Evolutionary conservation across 2,888 invertebrate species (phyloP).

Genomic region (Tetranychus truncatus): DNA sequence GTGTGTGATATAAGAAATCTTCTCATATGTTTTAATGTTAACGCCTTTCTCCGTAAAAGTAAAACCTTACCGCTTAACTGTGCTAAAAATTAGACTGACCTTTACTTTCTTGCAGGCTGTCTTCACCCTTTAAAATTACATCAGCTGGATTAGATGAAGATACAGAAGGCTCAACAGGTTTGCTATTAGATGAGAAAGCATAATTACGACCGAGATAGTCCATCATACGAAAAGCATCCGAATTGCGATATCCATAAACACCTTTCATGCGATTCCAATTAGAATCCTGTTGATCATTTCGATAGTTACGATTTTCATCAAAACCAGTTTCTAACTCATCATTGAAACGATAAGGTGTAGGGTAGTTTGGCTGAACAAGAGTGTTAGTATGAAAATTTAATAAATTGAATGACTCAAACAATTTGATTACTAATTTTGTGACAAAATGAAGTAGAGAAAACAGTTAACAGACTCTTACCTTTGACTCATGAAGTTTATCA

Average conservation of each 20-base stretch:
- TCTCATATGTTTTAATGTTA: too few relatives aligned
- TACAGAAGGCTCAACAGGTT: background rate
- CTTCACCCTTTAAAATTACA: background rate
- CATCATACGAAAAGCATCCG: background rate
- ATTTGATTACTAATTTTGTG: background rate
- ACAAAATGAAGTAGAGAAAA: background rate
- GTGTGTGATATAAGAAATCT: too few relatives aligned
- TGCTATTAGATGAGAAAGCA: background rate
- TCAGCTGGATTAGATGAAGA: slow-evolving; percentile 4
- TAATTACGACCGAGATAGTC: slow-evolving; percentile 5
- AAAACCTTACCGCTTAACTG: background rate
- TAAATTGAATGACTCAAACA: background rate
- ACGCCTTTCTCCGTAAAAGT: too few relatives aligned
- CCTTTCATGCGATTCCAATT: background rate
- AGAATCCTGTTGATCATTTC: background rate
- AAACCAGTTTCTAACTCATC: background rate
- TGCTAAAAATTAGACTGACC: background rate
- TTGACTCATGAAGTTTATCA: background rate
- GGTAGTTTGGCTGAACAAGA: background rate
- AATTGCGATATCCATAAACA: slow-evolving; percentile 7
- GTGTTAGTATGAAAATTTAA: background rate
- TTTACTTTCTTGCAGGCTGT: background rate
- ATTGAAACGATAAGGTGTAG: background rate
- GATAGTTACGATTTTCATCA: background rate
- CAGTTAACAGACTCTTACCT: background rate